These are phyloP conservation scores for Tragelaphus strepsiceros DNA, from an alignment of 2,113 vertebrate species.

Conservation along the genomic window DNA sequence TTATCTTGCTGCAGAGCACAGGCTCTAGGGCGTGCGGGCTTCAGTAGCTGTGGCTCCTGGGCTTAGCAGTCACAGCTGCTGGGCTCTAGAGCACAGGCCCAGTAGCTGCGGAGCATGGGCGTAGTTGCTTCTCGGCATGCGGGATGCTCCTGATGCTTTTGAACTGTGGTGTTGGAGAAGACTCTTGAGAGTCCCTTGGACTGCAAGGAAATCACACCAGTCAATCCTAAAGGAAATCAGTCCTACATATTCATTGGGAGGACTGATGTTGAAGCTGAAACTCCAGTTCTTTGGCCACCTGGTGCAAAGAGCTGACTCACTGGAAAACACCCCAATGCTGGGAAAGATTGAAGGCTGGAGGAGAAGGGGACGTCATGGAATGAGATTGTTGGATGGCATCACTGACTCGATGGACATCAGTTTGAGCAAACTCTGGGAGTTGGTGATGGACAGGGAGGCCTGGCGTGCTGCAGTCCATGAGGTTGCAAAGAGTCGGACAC, in stretches of 20 bases:
- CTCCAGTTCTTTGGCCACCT: background rate
- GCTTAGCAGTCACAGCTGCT: fast-evolving
- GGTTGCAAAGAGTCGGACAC: background rate
- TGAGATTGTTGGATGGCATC: background rate
- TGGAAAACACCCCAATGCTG: background rate
- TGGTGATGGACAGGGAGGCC: background rate
- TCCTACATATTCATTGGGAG: background rate
- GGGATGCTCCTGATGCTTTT: background rate
- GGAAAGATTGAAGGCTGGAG: fast-evolving
- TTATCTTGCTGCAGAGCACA: fast-evolving
- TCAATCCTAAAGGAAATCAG: background rate
- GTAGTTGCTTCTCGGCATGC: background rate
- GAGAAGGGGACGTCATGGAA: background rate
- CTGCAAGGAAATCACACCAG: background rate
- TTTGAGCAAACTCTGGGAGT: background rate
- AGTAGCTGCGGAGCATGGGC: fast-evolving
- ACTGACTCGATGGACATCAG: background rate
- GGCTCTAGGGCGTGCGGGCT: fast-evolving
- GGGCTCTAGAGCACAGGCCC: background rate
- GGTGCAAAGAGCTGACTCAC: background rate
- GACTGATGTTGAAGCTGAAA: background rate
- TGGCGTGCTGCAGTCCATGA: background rate
- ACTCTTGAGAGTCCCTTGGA: background rate
- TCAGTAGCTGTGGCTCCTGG: fast-evolving
- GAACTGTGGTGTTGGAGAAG: background rate